Conservation (phyloP, 2,888 invertebrate genomes). For the Aelia acuminata region DNA sequence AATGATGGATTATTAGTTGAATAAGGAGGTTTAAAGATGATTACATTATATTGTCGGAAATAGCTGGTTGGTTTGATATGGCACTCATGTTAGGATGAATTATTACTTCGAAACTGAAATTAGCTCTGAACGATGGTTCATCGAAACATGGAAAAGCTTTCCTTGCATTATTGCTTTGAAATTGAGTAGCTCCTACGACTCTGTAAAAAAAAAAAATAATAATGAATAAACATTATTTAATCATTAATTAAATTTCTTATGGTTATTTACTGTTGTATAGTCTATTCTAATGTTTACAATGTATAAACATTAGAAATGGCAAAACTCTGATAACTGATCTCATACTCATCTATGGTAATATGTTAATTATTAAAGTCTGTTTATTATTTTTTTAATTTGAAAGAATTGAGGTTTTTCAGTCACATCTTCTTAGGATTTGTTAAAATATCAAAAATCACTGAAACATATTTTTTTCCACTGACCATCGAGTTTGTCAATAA, state of each 20-base stretch:
- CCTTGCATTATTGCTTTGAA: slow-evolving; percentile 84
- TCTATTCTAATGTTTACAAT: not conserved
- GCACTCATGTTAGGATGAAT: slow-evolving; percentile 68
- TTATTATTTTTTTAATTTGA: too few species aligned
- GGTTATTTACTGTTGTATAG: not conserved
- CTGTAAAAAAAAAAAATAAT: slow-evolving; percentile 70
- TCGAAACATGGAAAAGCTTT: slow-evolving; percentile 91
- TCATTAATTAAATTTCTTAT: not conserved
- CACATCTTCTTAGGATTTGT: too few species aligned
- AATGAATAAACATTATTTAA: slow-evolving; percentile 27
- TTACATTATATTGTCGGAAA: not conserved
- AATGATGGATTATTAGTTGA: not conserved
- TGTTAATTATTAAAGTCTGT: too few species aligned
- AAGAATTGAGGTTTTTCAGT: too few species aligned
- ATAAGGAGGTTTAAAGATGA: not conserved
- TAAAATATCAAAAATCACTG: too few species aligned
- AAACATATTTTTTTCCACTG: too few species aligned
- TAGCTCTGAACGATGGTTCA: slow-evolving; percentile 86
- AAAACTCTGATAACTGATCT: too few species aligned
- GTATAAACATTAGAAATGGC: not conserved
- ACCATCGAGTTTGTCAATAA: too few species aligned
- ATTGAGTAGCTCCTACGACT: slow-evolving; percentile 85
- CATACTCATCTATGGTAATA: too few species aligned
- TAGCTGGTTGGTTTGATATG: slow-evolving; percentile 65
- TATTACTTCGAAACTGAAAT: slow-evolving; percentile 79